Conservation (phyloP, 2,797 vertebrate species). For the Cygnus olor region DNA sequence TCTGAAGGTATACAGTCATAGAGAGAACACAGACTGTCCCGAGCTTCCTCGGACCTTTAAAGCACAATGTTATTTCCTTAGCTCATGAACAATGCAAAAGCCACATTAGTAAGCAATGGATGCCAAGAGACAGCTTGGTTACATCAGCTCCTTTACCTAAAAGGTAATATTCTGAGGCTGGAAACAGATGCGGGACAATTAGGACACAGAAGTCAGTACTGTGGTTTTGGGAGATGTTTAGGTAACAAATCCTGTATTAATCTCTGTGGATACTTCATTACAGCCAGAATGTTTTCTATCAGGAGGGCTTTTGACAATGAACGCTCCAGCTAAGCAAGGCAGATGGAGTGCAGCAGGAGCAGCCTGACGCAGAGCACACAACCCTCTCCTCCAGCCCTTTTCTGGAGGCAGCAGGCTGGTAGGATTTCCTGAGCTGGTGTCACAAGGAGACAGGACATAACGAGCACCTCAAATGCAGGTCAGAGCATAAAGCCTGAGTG, state of each 20-base stretch:
- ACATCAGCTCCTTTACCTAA: background rate
- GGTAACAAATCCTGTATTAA: background rate
- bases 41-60: background rate
- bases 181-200: constrained; percentile 12
- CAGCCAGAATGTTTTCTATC: background rate
- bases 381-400: fast-evolving
- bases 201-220: background rate
- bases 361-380: fast-evolving
- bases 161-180: background rate
- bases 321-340: background rate
- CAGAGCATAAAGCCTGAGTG: background rate
- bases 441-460: background rate
- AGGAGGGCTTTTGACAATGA: background rate
- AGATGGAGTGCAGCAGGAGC: background rate
- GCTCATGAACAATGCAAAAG: background rate
- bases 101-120: background rate
- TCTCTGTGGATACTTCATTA: constrained; percentile 18
- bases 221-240: background rate
- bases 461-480: background rate
- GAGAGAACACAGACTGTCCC: background rate
- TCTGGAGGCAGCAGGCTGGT: background rate
- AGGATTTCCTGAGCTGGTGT: background rate
- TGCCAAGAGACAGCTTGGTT: background rate
- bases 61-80: background rate
- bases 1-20: background rate